phyloP scores from a whole-genome alignment of 2,797 vertebrate genomes.

The Halcyon badia region DNA sequence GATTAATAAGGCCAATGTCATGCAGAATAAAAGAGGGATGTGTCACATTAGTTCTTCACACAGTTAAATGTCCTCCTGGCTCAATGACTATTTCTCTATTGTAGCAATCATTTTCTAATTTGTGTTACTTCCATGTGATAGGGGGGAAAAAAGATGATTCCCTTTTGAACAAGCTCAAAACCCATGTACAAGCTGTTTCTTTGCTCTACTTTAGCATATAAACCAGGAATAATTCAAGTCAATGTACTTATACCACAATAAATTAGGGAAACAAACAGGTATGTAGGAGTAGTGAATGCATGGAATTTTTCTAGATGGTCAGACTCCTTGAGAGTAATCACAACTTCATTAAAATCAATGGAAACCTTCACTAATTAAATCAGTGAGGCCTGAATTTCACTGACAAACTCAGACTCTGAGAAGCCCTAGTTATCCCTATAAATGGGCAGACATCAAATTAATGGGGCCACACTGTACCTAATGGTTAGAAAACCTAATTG shows the following conservation, averaged over 20 bases:
- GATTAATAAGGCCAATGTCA: neutral
- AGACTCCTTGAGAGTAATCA: neutral
- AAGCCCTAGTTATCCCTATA: neutral
- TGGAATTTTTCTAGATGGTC: neutral
- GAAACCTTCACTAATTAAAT: neutral
- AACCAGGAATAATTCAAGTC: neutral
- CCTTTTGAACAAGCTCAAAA: neutral
- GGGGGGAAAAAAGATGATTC: neutral
- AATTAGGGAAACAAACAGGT: neutral
- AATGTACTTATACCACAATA: neutral
- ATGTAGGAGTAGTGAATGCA: neutral
- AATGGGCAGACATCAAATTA: neutral
- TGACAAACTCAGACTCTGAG: fast-evolving
- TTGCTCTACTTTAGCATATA: neutral
- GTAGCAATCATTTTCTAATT: neutral
- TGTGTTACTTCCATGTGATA: neutral
- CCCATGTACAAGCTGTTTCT: neutral
- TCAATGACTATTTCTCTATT: neutral
- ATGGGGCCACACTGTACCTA: neutral
- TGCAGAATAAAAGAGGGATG: neutral
- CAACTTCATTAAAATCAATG: neutral
- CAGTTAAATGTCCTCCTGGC: neutral
- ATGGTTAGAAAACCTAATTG: neutral
- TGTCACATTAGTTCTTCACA: neutral
- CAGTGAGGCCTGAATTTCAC: neutral